A percentile compares a stretch with the other conserved stretches of the same genome.
Evolutionary conservation across 1,140 invertebrate species (phyloP).

Genomic region (Drosophila teissieri): DNA sequence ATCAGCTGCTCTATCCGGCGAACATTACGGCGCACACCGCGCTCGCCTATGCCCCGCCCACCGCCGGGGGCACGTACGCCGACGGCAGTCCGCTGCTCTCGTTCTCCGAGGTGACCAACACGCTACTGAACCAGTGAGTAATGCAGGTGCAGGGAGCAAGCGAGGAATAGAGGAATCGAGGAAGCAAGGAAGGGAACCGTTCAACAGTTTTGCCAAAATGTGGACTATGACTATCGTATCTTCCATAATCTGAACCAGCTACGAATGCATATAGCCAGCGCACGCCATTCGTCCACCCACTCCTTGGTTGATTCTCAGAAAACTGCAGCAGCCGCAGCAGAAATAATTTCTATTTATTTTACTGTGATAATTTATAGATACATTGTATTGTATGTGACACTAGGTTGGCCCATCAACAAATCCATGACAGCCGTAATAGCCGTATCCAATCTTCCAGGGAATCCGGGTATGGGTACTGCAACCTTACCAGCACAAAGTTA

Average conservation of each 20-base stretch:
- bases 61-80: slow-evolving; percentile 85
- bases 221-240: slow-evolving; percentile 84
- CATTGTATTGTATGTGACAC: slow-evolving; percentile 41
- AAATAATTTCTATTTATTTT: slow-evolving; percentile 75
- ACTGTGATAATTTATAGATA: slow-evolving; percentile 80
- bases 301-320: slow-evolving; percentile 56
- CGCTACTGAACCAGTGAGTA: slow-evolving; percentile 88
- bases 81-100: slow-evolving; percentile 92
- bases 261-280: slow-evolving; percentile 12
- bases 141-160: background rate
- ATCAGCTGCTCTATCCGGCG: slow-evolving; percentile 76
- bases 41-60: slow-evolving; percentile 72
- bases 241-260: slow-evolving; percentile 72
- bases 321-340: slow-evolving; percentile 37
- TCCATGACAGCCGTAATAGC: slow-evolving; percentile 40
- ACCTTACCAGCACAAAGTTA: slow-evolving; percentile 55
- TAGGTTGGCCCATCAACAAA: slow-evolving; percentile 19
- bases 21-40: slow-evolving; percentile 85
- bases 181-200: slow-evolving; percentile 41
- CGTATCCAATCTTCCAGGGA: slow-evolving; percentile 42
- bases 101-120: slow-evolving; percentile 93
- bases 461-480: slow-evolving; percentile 21
- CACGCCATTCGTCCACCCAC: slow-evolving; percentile 11
- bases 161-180: background rate
- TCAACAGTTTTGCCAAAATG: slow-evolving; percentile 84